phyloP scores from a whole-genome alignment of 2,113 vertebrate species.

The Trogon melanurus region DNA sequence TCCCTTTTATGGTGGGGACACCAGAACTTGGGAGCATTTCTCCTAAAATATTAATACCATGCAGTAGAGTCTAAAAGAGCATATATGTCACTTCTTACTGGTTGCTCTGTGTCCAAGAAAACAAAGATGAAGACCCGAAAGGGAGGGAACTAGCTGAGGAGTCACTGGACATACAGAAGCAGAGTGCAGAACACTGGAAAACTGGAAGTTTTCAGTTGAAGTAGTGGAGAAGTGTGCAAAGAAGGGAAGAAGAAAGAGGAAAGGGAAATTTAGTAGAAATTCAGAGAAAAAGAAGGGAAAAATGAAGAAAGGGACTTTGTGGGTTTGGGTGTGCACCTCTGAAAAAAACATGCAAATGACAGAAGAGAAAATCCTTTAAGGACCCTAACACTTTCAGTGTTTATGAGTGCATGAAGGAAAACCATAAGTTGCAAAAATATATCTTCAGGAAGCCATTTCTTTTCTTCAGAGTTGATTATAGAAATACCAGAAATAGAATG shows the following conservation, averaged over 20 bases:
- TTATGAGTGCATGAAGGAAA: not conserved
- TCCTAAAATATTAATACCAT: not conserved
- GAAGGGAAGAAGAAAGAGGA: accelerated
- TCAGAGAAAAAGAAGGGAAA: not conserved
- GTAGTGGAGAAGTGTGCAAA: not conserved
- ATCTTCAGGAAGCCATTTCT: not conserved
- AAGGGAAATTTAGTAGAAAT: not conserved
- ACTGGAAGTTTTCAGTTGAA: not conserved
- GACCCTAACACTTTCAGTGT: not conserved
- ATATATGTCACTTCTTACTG: not conserved
- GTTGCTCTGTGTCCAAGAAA: not conserved
- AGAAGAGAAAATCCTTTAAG: not conserved
- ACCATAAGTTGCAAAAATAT: not conserved
- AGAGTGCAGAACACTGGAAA: not conserved
- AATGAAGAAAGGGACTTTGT: not conserved
- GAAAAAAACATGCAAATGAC: not conserved
- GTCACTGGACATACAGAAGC: not conserved
- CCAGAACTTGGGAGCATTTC: not conserved
- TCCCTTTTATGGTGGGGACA: too few relatives aligned
- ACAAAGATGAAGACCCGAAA: not conserved
- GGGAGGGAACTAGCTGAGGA: not conserved
- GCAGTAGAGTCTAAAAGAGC: not conserved
- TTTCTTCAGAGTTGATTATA: not conserved
- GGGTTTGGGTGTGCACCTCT: not conserved
- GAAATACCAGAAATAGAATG: slow-evolving; percentile 26